phyloP scores from a whole-genome alignment of 2,113 vertebrate species.

The Spheniscus mendiculus region DNA sequence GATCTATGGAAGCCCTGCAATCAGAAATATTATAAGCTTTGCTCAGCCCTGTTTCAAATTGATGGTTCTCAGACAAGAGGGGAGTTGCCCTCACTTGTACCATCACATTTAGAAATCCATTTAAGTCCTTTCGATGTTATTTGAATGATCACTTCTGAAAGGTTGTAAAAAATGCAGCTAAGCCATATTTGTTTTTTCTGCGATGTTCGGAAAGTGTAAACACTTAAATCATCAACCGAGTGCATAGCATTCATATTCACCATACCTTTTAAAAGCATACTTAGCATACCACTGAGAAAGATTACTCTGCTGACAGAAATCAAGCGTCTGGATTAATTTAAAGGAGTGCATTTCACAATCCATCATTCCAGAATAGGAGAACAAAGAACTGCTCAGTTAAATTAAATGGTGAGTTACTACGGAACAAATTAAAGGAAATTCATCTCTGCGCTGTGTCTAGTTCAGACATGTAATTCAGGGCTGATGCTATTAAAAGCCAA shows the following conservation, averaged over 20 bases:
- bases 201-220: neutral
- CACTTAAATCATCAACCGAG: constrained; percentile 51
- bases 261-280: constrained; percentile 55
- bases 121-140: constrained; percentile 15
- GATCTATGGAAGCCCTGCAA: constrained; percentile 8
- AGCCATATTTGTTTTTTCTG: constrained; percentile 39
- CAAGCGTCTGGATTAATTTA: constrained; percentile 45
- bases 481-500: neutral
- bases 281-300: constrained; percentile 34
- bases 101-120: constrained; percentile 25
- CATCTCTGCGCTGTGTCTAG: neutral
- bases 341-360: constrained; percentile 48
- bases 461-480: neutral
- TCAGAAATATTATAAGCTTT: constrained; percentile 12
- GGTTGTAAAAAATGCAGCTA: constrained; percentile 10
- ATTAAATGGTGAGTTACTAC: constrained; percentile 53
- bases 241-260: constrained; percentile 40
- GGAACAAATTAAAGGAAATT: constrained; percentile 59
- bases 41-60: neutral
- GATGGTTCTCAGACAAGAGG: neutral
- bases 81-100: constrained; percentile 5
- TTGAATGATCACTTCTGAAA: constrained; percentile 23
- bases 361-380: constrained; percentile 45
- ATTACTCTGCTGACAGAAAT: constrained; percentile 45
- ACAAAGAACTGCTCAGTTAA: constrained; percentile 45